Conservation (phyloP, 2,113 vertebrate species). For the Scartelaos histophorus region DNA sequence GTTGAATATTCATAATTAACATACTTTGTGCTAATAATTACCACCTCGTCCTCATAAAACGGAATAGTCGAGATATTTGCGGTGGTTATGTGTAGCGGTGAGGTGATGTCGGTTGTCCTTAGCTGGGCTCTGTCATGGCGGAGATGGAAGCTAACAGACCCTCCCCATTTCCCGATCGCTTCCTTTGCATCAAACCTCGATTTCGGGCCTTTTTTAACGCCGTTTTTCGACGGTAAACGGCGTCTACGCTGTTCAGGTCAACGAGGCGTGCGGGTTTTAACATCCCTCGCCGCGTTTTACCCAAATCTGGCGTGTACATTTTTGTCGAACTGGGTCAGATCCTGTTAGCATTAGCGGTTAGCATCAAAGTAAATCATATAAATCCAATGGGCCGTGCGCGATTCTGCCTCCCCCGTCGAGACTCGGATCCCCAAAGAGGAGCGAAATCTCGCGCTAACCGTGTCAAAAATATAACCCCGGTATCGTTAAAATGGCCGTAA, state of each 20-base stretch:
- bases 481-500: not conserved
- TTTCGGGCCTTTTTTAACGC: not conserved
- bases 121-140: constrained; percentile 48
- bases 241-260: rapidly evolving
- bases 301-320: not conserved
- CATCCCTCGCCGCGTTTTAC: not conserved
- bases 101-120: constrained; percentile 1
- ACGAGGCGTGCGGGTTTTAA: not conserved
- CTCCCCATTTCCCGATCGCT: constrained; percentile 43
- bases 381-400: constrained; percentile 8
- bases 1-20: not conserved
- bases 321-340: constrained; percentile 45
- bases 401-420: not conserved
- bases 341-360: constrained; percentile 34
- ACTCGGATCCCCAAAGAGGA: not conserved
- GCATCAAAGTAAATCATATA: constrained; percentile 23
- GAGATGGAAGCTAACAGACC: constrained; percentile 44
- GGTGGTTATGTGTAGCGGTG: not conserved
- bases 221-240: not conserved
- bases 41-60: rapidly evolving
- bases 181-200: not conserved
- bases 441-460: not conserved
- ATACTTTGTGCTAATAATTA: rapidly evolving
- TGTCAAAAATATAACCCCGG: not conserved
- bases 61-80: rapidly evolving